These are phyloP conservation scores for Manis javanica DNA, from an alignment of 2,797 vertebrate genomes.

Conservation along the genomic window DNA sequence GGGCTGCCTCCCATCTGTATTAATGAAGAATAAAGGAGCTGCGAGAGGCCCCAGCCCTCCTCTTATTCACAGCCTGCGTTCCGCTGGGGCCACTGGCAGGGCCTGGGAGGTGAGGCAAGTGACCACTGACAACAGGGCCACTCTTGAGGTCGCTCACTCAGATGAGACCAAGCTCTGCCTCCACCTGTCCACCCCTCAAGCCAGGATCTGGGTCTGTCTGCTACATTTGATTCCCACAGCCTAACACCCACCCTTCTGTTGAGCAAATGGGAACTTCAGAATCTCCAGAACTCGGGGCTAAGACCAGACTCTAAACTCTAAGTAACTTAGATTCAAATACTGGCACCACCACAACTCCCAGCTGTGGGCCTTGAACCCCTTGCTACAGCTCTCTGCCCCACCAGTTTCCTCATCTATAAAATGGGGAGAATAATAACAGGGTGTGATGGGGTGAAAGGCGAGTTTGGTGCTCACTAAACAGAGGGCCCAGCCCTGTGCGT, in stretches of 20 bases:
- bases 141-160: background rate
- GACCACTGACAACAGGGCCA: background rate
- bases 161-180: background rate
- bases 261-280: background rate
- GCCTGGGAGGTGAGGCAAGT: background rate
- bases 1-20: background rate
- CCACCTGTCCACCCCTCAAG: background rate
- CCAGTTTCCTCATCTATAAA: constrained; percentile 6
- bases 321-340: background rate
- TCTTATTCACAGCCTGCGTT: background rate
- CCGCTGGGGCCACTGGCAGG: background rate
- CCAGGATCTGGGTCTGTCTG: background rate
- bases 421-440: background rate
- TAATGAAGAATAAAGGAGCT: background rate
- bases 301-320: background rate
- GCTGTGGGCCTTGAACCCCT: background rate
- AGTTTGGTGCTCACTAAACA: background rate
- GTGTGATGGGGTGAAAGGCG: background rate
- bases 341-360: background rate
- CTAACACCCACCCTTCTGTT: background rate
- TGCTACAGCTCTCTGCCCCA: background rate
- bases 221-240: background rate
- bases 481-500: background rate
- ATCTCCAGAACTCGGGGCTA: background rate
- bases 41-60: background rate